Base-by-base conservation (phyloP, 2,888 invertebrate genomes). In the Salticus scenicus region DNA sequence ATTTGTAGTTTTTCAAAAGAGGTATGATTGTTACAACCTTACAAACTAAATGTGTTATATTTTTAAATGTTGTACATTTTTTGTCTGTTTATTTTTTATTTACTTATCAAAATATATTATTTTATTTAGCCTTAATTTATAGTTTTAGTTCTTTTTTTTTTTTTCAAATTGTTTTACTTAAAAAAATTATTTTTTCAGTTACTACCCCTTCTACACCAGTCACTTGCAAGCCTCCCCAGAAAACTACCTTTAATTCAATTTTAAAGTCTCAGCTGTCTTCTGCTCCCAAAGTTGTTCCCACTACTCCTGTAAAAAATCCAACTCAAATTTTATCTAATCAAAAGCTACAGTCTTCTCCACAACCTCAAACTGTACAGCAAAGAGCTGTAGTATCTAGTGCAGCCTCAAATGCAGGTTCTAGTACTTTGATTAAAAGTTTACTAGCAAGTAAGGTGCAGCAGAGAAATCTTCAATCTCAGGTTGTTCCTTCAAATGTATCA, bases 401-500 rank as follows among this genome's bases (percentile, higher is more conserved):
- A 27, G 14, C 47, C 8, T 14, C 63, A 72, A 89, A 91, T 87
- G 91, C 92, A 88, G 93, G 93, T 79, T 94, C 94, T 90, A 95
- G 96, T 75, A 96, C 96, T 85, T 93, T 97, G 89, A 97, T 98
- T 91, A 98, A 98, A 92, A 97, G 96, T 92, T 93, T 98, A 89
- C 93, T 98, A 91, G 98, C 98, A 89, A 97, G 96, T 92, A 98
- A 98, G 94, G 97, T 97, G 93, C 75, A 87, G 93, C 75, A 87
- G 67, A 86, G 81, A 71, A 87, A 87, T 71, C 31, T 78, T 24
- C 87, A 76, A 24, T 47, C 57, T 8, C 79, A 73, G 33, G 72
- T 69, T 12, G 24, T 84, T 7, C 80, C 64, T 12, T 67, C 66
- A 51, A 71, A 77, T 66, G 70, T 82, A 0, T 31, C 42, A 0